A percentile compares a stretch with the other conserved stretches of the same genome.
Conservation (phyloP, 2,888 invertebrate genomes). For the Homarus gammarus region DNA sequence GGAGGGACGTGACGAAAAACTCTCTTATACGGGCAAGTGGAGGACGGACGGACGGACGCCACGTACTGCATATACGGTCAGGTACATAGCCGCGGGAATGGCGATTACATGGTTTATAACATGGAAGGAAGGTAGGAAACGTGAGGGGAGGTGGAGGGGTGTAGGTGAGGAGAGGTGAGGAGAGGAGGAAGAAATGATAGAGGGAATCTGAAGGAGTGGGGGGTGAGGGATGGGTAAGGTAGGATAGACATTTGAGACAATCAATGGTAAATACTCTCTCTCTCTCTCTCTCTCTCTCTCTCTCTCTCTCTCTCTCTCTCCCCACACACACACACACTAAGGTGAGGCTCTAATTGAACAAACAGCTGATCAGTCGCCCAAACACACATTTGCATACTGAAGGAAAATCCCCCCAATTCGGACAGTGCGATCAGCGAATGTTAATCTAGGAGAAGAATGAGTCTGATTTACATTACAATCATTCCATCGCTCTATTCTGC, state of each 20-base stretch:
- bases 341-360: conserved; percentile 36
- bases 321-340: conserved; percentile 27
- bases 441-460: conserved; percentile 43
- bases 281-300: too few relatives aligned
- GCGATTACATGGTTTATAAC: too few relatives aligned
- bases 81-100: too few relatives aligned
- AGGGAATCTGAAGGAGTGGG: background rate
- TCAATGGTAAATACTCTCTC: too few relatives aligned
- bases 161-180: too few relatives aligned
- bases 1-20: too few relatives aligned
- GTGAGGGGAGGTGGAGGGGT: background rate
- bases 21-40: too few relatives aligned
- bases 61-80: too few relatives aligned
- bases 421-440: conserved; percentile 32
- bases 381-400: conserved; percentile 51
- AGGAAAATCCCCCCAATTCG: conserved; percentile 4
- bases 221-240: background rate
- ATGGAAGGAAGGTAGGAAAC: too few relatives aligned
- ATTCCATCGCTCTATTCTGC: conserved; percentile 10
- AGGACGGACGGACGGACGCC: too few relatives aligned
- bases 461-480: conserved; percentile 45
- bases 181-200: background rate
- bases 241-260: background rate
- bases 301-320: too few relatives aligned
- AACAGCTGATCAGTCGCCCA: conserved; percentile 54